Base-by-base conservation (phyloP, 2,888 invertebrate species). In the Abscondita cerata region DNA sequence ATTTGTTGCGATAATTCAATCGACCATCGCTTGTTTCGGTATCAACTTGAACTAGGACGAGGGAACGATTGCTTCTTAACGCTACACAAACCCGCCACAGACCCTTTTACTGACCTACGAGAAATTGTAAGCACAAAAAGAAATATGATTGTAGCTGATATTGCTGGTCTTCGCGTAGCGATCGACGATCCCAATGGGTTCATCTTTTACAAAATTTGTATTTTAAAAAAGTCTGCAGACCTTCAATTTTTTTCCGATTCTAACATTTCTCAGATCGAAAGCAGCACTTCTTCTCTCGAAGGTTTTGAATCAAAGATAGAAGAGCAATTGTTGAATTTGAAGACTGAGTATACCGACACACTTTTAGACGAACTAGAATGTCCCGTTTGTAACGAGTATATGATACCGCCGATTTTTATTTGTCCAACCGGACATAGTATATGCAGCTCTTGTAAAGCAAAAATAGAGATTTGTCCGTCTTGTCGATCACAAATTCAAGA, bases 371-470 rank as follows among this genome's bases (percentile, higher is more conserved):
- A 72, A 53, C 73, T 78, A 52, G 77, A 77, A 67, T 78, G 78
- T 58, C 77, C 77, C 1, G 73, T 77, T 1, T 78, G 78, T 58
- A 77, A 75, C 51, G 68, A 65, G 13, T 70, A 74, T 34, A 77
- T 78, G 77, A 71, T 72, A 52, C 75, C 77, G 1, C 78, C 77
- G 0, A 77, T 78, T 58, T 75, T 68, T 48, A 77, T 77, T 52
- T 78, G 78, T 56, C 70, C 73, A 48, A 71, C 73, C n/a, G 77
- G 78, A 0, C 78, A 78, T 59, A 77, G 76, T 52, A 67, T 78
- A 25, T 78, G 78, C 62, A 73, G 72, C 59, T 61, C 67, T 15
- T 78, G 78, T 53, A 70, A 73, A 15, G 71, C 73, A 2, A 72
- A 74, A 60, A 50, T 77, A 16, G 71, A 73, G 13, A 71, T 71